These are phyloP conservation scores for Dioctria rufipes DNA, from an alignment of 2,888 invertebrate species.

Conservation along the genomic window DNA sequence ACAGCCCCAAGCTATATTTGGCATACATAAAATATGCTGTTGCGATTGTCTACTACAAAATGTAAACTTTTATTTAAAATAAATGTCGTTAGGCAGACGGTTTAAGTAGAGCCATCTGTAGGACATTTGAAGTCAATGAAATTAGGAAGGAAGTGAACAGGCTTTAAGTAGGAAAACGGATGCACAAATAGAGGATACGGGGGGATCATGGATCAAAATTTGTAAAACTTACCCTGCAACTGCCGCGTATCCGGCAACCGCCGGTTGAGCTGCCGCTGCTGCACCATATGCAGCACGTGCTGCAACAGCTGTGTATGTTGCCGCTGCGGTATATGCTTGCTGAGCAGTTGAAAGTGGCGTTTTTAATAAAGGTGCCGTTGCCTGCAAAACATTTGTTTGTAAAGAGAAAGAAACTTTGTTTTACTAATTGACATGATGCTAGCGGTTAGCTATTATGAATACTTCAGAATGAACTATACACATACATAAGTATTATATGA, in stretches of 20 bases:
- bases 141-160: neutral
- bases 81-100: no score
- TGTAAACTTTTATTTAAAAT: no score
- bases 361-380: slow-evolving; percentile 85
- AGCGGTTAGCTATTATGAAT: slow-evolving; percentile 32
- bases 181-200: neutral
- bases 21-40: no score
- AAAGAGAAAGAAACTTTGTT: slow-evolving; percentile 9
- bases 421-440: slow-evolving; percentile 8
- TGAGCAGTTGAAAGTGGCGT: slow-evolving; percentile 87
- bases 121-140: neutral
- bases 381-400: slow-evolving; percentile 73
- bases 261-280: slow-evolving; percentile 73
- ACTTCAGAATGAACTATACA: slow-evolving; percentile 34
- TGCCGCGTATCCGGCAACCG: slow-evolving; percentile 81
- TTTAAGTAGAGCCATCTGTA: no score
- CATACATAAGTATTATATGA: neutral
- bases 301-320: slow-evolving; percentile 89
- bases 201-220: neutral
- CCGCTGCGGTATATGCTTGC: slow-evolving; percentile 91
- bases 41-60: no score
- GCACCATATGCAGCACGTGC: slow-evolving; percentile 86
- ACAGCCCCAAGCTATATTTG: no score
- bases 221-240: slow-evolving; percentile 76
- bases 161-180: neutral